Evolutionary conservation across 92 coral and sea anemone genomes (phyloP), one percentile per base, ranked within the genome.

Genomic region (Parazoanthus atlanticus): DNA sequence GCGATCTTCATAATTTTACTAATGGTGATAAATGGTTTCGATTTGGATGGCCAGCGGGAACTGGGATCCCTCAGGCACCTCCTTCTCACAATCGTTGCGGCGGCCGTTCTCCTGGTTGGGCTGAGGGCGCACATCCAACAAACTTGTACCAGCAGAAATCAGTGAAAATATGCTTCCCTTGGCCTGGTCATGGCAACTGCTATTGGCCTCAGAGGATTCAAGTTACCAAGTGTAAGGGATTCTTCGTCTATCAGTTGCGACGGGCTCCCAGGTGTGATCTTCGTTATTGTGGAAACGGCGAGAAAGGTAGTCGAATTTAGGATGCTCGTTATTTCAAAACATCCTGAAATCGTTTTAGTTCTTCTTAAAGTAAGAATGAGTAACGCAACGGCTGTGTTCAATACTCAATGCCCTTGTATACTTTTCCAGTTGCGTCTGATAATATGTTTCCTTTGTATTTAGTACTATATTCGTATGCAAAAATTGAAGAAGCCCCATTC

Each of bases 251-350:
- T 54, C 78, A 70, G 29, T 17, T 84, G 25, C 25, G 41, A 84
- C 41, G 46, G 8, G 19, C 46, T 67, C 77, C 74, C 1, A 13
- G 2, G 4, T 69, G 67, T 16, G 1, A 3, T 21, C 78, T 84
- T 47, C 87, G 87, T 15, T 84, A 84, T 25, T 84, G 87, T 67
- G 87, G 87, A 17, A 84, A 84, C 46, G 87, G 87, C 30, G 26
- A 67, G 25, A 16, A 70, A 28, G 65, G 78, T 46, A 69, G 9
- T 21, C 0, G 8, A 61, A 25, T 28, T 61, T 0, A 61, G 69
- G 28, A 61, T 1, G 1, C 12, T 46, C 12, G 12, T 43, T 46
- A 11, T 7, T 46, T 46, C 49, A 46, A 11, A 46, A 40, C 43
- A 40, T 40, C 43, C 43, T 40, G 6, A 40, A 46, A 46, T 10